These are phyloP conservation scores for Agapornis canus DNA, from an alignment of 2,797 vertebrate species.

Conservation along the genomic window DNA sequence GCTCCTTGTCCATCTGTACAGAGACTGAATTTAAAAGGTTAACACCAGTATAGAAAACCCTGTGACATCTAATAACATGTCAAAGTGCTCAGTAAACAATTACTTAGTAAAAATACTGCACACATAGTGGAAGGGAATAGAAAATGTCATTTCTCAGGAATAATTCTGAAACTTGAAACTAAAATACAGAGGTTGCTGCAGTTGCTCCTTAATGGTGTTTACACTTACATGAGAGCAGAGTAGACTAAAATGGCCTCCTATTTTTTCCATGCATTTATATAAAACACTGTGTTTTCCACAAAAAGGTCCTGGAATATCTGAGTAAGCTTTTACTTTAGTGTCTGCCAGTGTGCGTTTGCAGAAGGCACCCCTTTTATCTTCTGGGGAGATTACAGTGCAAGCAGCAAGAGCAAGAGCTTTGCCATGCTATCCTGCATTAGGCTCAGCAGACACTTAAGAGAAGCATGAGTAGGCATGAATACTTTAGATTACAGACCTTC, in stretches of 20 bases:
- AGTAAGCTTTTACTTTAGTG: conserved; percentile 56
- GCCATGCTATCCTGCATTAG: conserved; percentile 34
- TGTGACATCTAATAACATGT: conserved; percentile 2
- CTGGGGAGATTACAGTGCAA: conserved; percentile 45
- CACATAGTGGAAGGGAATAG: neutral
- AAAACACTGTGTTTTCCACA: neutral
- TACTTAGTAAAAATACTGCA: neutral
- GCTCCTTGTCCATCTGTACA: conserved; percentile 50
- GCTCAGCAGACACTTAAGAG: conserved; percentile 49
- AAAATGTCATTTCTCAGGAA: neutral
- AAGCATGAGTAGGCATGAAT: conserved; percentile 37
- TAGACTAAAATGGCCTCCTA: conserved; percentile 6
- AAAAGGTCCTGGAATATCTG: conserved; percentile 26
- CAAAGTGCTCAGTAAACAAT: neutral
- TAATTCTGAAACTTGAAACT: neutral
- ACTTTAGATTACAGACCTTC: conserved; percentile 60
- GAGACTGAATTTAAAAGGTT: conserved; percentile 64
- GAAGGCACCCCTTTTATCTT: conserved; percentile 63
- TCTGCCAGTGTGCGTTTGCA: conserved; percentile 44
- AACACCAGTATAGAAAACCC: conserved; percentile 23
- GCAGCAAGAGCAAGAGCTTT: conserved; percentile 32
- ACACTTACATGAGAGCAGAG: neutral
- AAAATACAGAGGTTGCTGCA: neutral
- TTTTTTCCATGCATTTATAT: neutral
- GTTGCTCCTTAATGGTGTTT: conserved; percentile 21